These are phyloP conservation scores for Brachionus plicatilis DNA, from an alignment of 1,140 invertebrate genomes.

Conservation along the genomic window DNA sequence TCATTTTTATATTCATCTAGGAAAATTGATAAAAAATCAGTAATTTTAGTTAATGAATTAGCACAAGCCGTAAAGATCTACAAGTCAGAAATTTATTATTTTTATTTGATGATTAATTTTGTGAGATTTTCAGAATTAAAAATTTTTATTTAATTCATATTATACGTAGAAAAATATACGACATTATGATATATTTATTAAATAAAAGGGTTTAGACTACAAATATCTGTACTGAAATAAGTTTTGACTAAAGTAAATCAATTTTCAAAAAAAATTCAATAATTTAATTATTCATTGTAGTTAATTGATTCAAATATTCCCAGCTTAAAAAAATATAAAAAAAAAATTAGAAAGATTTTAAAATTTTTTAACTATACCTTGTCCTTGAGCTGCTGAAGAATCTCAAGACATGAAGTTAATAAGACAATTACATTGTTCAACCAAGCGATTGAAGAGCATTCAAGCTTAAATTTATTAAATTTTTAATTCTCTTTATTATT, in stretches of 20 bases:
- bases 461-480: not conserved
- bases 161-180: too few species aligned
- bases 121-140: too few species aligned
- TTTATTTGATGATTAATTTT: too few species aligned
- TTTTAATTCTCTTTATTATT: not conserved
- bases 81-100: too few species aligned
- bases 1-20: too few species aligned
- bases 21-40: too few species aligned
- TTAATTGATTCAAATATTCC: slow-evolving; percentile 7
- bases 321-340: not conserved
- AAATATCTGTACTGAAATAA: not conserved
- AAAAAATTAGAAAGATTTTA: not conserved
- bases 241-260: not conserved
- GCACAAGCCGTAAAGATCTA: too few species aligned
- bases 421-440: slow-evolving; percentile 9
- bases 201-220: too few species aligned
- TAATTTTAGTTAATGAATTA: too few species aligned
- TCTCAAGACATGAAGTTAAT: not conserved
- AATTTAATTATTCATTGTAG: not conserved
- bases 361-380: not conserved
- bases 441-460: slow-evolving; percentile 12
- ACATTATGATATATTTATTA: too few species aligned
- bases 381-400: not conserved
- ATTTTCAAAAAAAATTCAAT: not conserved
- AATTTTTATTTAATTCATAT: too few species aligned